Base-by-base conservation (phyloP, 2,888 invertebrate genomes). In the Ophion ventricosus region DNA sequence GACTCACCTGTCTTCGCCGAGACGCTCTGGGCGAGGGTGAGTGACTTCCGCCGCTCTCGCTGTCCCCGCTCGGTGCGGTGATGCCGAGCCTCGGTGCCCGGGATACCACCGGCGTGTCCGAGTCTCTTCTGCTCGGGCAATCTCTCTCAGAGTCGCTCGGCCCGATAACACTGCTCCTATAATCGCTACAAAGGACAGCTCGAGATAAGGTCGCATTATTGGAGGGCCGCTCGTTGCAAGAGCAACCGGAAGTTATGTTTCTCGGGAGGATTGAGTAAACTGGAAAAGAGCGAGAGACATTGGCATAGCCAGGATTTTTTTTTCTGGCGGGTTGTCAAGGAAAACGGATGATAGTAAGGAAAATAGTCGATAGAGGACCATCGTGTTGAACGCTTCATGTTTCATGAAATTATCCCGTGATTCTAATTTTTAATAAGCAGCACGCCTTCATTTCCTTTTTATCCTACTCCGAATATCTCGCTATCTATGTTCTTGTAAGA, bases 61-160 rank as follows among this genome's bases (percentile, higher is more conserved):
- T 97, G 93, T 98, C 98, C 66, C 95, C 95, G 85, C 96, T 95
- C 0, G 96, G 95, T 67, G 95, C 96, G 86, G 95, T 95, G 8
- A 96, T 94, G 23, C 96, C 96, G 79, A 96, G 93, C 88, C 95
- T 95, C 3, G 96, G 96, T 74, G 95, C 89, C 14, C 90, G 90
- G 0, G 87, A 86, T 49, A 86, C 88, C 56, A 91, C 91, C 59
- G 94, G 91, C 75, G 93, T 94, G 90, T 96, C 96, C 0, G 96
- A 96, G 90, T 96, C 96, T 80, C 96, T 94, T 87, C 96, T 92
- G 87, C 96, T 97, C 80, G 97, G 96, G 93, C 97, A 96, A 93
- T 98, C 98, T 92, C 96, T 96, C 93, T 98, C 98, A 88, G 98
- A 98, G 94, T 98, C 98, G 91, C 97, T 97, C 86, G 97, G 97